A percentile compares a stretch with the other conserved stretches of the same genome.
Evolutionary conservation across 53 echinoderm and acorn worm genomes (phyloP).

Genomic region (Mesocentrotus franciscanus): DNA sequence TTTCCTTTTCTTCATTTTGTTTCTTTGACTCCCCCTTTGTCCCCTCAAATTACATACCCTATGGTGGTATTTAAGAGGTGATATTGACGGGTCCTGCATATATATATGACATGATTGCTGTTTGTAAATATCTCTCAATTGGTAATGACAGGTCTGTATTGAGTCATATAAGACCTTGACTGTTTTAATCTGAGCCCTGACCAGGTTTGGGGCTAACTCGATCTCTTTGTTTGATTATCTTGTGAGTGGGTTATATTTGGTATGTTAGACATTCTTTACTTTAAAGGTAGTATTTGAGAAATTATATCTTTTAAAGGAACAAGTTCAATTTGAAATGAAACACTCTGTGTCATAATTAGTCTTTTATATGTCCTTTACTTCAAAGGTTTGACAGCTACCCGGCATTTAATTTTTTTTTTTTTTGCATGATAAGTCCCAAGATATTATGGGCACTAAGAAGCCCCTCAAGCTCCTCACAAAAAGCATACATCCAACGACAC

Average conservation of each 20-base stretch:
- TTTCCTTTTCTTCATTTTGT: too few relatives aligned
- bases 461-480: too few relatives aligned
- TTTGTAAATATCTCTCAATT: neutral
- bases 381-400: too few relatives aligned
- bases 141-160: neutral
- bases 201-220: neutral
- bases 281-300: neutral
- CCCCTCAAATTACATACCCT: neutral
- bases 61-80: neutral
- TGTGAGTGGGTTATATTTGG: neutral
- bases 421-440: too few relatives aligned
- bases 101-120: neutral
- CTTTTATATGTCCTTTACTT: too few relatives aligned
- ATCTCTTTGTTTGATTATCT: neutral
- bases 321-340: too few relatives aligned
- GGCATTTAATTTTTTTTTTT: too few relatives aligned
- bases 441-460: too few relatives aligned
- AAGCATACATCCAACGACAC: too few relatives aligned
- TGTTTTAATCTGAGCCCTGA: conserved; percentile 4
- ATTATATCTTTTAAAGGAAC: neutral
- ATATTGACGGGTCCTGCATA: neutral
- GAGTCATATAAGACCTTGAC: conserved; percentile 9
- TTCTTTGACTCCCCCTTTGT: neutral
- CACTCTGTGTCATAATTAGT: too few relatives aligned
- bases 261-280: neutral